phyloP scores from a whole-genome alignment of 2,797 vertebrate genomes.

The Balearica regulorum region DNA sequence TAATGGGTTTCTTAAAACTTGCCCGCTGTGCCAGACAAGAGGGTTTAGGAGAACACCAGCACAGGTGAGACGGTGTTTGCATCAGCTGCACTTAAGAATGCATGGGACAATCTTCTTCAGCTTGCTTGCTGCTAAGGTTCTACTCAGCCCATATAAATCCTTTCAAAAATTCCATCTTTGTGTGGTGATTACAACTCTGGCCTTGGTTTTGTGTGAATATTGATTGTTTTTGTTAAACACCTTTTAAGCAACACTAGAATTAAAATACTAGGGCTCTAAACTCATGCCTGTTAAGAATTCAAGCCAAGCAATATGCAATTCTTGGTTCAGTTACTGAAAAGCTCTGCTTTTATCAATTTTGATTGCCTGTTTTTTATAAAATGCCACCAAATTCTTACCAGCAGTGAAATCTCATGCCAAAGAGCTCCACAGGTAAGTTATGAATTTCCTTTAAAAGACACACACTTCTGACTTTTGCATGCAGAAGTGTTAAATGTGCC shows the following conservation, averaged over 20 bases:
- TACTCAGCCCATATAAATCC: background rate
- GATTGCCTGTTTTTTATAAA: background rate
- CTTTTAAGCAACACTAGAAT: background rate
- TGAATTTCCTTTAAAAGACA: background rate
- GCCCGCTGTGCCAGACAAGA: fast-evolving
- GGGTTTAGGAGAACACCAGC: background rate
- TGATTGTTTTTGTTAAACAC: background rate
- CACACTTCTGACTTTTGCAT: background rate
- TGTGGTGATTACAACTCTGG: background rate
- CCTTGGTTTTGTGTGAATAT: background rate
- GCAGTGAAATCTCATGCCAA: background rate
- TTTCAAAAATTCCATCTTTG: background rate
- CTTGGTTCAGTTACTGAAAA: background rate
- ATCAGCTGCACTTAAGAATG: fast-evolving
- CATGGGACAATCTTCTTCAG: background rate
- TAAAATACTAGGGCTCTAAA: background rate
- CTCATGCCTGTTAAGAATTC: background rate
- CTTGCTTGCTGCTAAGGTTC: background rate
- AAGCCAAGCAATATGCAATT: fast-evolving
- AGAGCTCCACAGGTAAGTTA: background rate
- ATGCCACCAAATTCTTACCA: background rate
- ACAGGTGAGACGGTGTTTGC: background rate
- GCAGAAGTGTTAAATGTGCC: background rate
- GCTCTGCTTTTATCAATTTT: background rate
- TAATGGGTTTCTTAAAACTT: fast-evolving